phyloP scores from a whole-genome alignment of 92 coral and sea anemone genomes.

The Epizoanthus rinbou region DNA sequence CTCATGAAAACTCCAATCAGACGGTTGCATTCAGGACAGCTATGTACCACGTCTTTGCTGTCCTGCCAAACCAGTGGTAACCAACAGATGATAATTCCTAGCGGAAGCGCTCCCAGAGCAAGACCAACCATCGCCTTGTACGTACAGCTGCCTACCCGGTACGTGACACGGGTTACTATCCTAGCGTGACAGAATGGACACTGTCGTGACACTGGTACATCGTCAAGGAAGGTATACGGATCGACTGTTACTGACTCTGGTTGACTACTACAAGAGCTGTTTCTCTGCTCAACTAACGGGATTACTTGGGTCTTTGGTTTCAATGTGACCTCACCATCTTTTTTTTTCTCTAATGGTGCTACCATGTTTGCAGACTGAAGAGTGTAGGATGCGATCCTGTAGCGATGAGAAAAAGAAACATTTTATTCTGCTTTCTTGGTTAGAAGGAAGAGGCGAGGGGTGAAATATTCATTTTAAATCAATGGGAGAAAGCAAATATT shows the following conservation, averaged over 20 bases:
- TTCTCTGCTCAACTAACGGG: too few species aligned
- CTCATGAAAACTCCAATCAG: conserved; percentile 1
- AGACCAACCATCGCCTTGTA: conserved; percentile 16
- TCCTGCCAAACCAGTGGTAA: background rate
- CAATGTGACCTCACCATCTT: background rate
- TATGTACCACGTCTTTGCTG: conserved; percentile 4
- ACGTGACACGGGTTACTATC: conserved; percentile 11
- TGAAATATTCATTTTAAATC: too few species aligned
- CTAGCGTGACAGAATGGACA: conserved; percentile 17
- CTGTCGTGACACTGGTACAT: conserved; percentile 4
- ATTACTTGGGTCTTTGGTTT: background rate
- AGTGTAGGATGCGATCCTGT: background rate
- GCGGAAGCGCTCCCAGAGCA: conserved; percentile 15
- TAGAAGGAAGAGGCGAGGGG: too few species aligned
- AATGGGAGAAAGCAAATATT: too few species aligned
- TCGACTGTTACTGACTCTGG: background rate
- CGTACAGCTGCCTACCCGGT: background rate
- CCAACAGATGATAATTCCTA: conserved; percentile 8
- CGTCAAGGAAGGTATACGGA: conserved; percentile 4
- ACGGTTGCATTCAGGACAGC: background rate
- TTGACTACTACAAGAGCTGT: background rate
- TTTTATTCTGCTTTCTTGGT: background rate
- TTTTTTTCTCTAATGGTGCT: background rate
- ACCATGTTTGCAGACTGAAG: background rate
- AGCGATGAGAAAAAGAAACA: background rate